Percentiles rank a stretch among this genome's conserved stretches.
phyloP scores from a whole-genome alignment of 2,888 invertebrate species.

The Lumbricus terrestris region DNA sequence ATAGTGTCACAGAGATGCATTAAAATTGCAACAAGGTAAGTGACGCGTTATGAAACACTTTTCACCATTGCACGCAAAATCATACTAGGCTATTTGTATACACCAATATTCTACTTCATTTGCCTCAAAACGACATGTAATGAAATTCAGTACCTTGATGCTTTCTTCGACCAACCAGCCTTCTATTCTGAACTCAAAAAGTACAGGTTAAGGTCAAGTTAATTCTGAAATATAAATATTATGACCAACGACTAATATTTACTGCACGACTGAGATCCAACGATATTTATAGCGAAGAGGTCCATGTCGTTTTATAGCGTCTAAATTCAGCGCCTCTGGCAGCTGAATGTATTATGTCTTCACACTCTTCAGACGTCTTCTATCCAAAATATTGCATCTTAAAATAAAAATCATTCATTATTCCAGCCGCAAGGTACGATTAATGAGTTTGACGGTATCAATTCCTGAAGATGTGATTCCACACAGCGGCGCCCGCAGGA shows the following conservation, averaged over 20 bases:
- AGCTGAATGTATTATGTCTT: too few relatives aligned
- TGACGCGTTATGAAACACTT: background rate
- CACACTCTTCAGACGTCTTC: too few relatives aligned
- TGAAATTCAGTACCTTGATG: background rate
- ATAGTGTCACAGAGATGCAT: background rate
- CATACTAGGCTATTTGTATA: background rate
- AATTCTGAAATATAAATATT: too few relatives aligned
- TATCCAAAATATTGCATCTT: too few relatives aligned
- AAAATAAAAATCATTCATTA: too few relatives aligned
- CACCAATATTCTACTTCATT: background rate
- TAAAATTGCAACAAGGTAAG: background rate
- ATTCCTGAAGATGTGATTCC: too few relatives aligned
- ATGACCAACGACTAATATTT: background rate
- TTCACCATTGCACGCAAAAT: background rate
- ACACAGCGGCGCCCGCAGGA: too few relatives aligned
- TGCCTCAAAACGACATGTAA: background rate
- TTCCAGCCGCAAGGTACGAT: too few relatives aligned
- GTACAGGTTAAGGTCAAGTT: background rate
- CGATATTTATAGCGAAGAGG: too few relatives aligned
- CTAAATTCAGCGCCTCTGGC: too few relatives aligned
- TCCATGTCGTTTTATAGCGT: too few relatives aligned
- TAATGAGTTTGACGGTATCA: too few relatives aligned
- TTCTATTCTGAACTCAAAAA: background rate
- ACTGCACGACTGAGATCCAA: background rate
- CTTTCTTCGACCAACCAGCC: background rate